phyloP scores from a whole-genome alignment of 2,888 invertebrate species.

The Nomada lathburiana region DNA sequence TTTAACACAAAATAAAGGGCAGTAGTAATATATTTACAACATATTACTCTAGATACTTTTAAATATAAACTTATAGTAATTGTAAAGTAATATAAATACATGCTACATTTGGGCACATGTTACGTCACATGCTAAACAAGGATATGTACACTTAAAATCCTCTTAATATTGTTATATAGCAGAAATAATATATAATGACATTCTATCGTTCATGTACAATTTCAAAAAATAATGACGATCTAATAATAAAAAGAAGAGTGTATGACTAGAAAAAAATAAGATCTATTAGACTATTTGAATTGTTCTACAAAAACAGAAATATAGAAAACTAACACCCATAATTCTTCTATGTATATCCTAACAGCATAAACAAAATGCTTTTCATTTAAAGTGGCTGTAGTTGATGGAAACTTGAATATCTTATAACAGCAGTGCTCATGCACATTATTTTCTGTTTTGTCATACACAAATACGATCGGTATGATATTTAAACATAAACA shows the following conservation, averaged over 20 bases:
- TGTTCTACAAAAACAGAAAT: conserved; percentile 24
- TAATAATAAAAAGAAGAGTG: conserved; percentile 21
- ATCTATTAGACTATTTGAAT: conserved; percentile 23
- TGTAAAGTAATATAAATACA: conserved; percentile 59
- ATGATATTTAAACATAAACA: conserved; percentile 3
- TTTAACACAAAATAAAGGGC: conserved; percentile 79
- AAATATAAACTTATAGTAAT: conserved; percentile 59
- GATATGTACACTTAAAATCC: conserved; percentile 51
- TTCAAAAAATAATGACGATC: conserved; percentile 22
- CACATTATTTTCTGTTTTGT: conserved; percentile 25
- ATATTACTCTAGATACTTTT: conserved; percentile 48
- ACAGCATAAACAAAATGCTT: background rate
- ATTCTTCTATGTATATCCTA: conserved; percentile 1
- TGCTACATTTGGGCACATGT: conserved; percentile 39
- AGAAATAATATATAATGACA: conserved; percentile 35
- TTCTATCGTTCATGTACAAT: conserved; percentile 12
- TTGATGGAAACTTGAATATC: background rate
- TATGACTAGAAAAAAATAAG: conserved; percentile 35
- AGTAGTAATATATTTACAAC: conserved; percentile 69
- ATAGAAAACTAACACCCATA: conserved; percentile 14
- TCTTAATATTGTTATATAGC: conserved; percentile 45
- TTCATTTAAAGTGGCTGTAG: background rate
- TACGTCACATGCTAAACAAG: conserved; percentile 45
- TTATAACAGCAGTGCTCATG: conserved; percentile 34
- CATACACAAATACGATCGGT: conserved; percentile 1